Base-by-base conservation (phyloP, 2,797 vertebrate genomes). In the Lithobates sylvaticus region DNA sequence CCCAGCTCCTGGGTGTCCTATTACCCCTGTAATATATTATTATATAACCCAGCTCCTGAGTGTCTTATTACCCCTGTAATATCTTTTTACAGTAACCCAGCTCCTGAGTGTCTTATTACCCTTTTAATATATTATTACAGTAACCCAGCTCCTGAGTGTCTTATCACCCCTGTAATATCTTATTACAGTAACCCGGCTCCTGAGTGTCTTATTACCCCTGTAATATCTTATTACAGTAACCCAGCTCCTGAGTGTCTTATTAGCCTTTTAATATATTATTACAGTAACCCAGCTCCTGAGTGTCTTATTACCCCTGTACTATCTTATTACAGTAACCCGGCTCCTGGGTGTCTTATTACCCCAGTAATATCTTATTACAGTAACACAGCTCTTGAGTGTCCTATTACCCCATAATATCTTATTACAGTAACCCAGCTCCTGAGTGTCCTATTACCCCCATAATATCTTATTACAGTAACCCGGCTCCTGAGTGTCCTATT, bases 81-180 rank as follows among this genome's bases (percentile, higher is more conserved):
- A 65, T 65, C n/a, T 10, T 58, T 10, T 76, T 58, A 76, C 47
- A 44, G 13, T 36, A 71, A 32, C 68, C 77, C 36, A 26, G 50
- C 16, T 54, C 16, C 50, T 6, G 50, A 54, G 50, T 54, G 50
- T 54, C 50, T 18, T 65, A 65, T 65, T 68, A 21, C 26, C n/a
- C 78, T 26, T 44, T 39, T 68, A 69, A 47, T n/a, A 47, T 70
- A 65, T 44, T 21, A 68, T 54, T 73, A 83, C 71, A 67, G 54
- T 47, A 47, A 73, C 29, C 71, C 71, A 18, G 70, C 36, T 13
- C 61, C 71, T 34, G 71, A 75, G 71, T 47, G 58, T 39, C 54
- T 68, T 83, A 75, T 67, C 58, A 36, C 42, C 65, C 39, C 16
- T 58, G 27, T 76, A 76, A 58, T 26, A 76, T 32, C 74, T 29